These are phyloP conservation scores for Diprion similis DNA, from an alignment of 1,140 invertebrate species.

Conservation along the genomic window DNA sequence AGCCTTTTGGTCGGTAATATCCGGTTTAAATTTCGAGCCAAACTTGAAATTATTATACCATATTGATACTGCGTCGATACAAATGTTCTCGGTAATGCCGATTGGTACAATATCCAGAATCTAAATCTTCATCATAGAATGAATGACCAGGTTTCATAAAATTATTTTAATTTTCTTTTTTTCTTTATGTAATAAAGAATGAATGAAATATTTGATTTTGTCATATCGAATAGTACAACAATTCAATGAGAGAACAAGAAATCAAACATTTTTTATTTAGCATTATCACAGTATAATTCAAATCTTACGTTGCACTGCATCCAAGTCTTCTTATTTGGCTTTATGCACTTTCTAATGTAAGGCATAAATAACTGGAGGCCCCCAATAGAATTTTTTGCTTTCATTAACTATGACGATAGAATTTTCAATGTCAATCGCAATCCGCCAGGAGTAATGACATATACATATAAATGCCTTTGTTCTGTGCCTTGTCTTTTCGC, in stretches of 20 bases:
- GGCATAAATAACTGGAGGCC: neutral
- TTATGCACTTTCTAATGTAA: neutral
- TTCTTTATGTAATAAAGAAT: neutral
- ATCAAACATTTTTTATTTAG: neutral
- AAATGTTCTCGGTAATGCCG: no score
- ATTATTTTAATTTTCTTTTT: neutral
- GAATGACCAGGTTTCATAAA: neutral
- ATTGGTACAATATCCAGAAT: no score
- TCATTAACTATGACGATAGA: neutral
- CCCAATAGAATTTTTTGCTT: neutral
- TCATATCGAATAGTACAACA: neutral
- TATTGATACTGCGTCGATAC: no score
- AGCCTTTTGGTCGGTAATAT: no score
- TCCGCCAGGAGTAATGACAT: neutral
- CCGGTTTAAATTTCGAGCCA: no score
- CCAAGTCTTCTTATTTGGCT: neutral
- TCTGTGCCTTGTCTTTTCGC: no score
- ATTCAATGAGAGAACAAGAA: neutral
- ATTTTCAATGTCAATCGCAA: neutral
- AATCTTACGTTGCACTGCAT: neutral
- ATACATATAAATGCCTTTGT: no score
- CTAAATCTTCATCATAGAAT: neutral
- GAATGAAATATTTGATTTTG: neutral
- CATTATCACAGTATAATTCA: neutral
- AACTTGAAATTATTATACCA: no score